Conservation (phyloP, 2,113 vertebrate genomes). For the Tetraodon nigroviridis region DNA sequence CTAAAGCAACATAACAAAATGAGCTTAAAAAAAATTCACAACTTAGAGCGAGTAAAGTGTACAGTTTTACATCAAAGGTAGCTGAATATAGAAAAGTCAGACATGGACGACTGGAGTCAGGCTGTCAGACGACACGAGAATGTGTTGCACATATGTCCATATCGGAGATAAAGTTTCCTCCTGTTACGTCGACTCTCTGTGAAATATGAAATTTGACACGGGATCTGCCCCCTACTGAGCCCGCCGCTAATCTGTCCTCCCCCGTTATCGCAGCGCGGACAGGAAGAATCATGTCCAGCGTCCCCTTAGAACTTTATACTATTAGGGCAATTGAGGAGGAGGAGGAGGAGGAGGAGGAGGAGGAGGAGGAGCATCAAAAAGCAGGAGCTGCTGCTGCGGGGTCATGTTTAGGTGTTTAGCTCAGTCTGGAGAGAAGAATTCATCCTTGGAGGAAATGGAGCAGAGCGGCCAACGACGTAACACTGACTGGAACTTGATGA, state of each 20-base stretch:
- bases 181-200: slow-evolving; percentile 20
- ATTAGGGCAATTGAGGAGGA: slow-evolving; percentile 1
- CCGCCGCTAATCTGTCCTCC: slow-evolving; percentile 20
- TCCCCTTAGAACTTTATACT: slow-evolving; percentile 14
- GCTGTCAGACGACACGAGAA: neutral
- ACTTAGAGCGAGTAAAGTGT: no score
- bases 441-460: slow-evolving; percentile 39
- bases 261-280: slow-evolving; percentile 24
- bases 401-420: slow-evolving; percentile 42
- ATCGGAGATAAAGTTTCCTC: slow-evolving; percentile 13
- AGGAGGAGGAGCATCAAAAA: slow-evolving; percentile 10
- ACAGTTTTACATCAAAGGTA: no score
- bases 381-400: slow-evolving; percentile 45
- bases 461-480: neutral
- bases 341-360: slow-evolving; percentile 10
- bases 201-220: slow-evolving; percentile 44
- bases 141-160: neutral
- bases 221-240: slow-evolving; percentile 12
- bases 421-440: slow-evolving; percentile 3
- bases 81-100: no score
- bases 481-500: slow-evolving; percentile 28
- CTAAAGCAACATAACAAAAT: no score
- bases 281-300: slow-evolving; percentile 26
- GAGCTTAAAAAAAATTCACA: no score
- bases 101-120: neutral